These are phyloP conservation scores for Elephas maximus DNA, from an alignment of 2,113 vertebrate species.

Conservation along the genomic window DNA sequence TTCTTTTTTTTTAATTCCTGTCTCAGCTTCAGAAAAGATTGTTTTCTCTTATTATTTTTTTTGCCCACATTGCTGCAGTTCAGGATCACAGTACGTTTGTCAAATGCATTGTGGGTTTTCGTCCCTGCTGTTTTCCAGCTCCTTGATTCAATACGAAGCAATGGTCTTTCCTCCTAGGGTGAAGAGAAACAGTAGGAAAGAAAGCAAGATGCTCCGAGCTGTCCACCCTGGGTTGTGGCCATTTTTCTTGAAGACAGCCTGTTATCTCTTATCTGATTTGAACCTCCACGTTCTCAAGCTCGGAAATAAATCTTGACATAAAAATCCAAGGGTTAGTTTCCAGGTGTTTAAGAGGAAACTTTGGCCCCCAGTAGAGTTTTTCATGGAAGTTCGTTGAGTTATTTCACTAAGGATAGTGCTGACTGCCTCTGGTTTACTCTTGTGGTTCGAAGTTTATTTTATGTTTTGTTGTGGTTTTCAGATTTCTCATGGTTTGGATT, in stretches of 20 bases:
- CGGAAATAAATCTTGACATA: conserved; percentile 63
- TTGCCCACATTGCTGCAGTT: background rate
- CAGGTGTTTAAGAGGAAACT: conserved; percentile 42
- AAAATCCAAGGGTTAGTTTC: conserved; percentile 46
- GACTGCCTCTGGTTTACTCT: conserved; percentile 59
- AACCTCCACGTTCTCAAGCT: conserved; percentile 38
- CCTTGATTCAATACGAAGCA: background rate
- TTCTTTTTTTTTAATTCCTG: background rate
- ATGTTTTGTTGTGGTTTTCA: conserved; percentile 81
- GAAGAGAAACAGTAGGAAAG: conserved; percentile 9
- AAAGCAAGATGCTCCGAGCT: background rate
- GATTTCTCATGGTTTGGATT: conserved; percentile 81
- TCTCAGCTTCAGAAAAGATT: conserved; percentile 47
- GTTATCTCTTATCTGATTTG: conserved; percentile 48
- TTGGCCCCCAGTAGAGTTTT: background rate
- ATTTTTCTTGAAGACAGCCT: background rate
- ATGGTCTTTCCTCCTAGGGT: background rate
- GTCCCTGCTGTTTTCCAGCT: background rate
- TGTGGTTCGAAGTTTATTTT: conserved; percentile 69
- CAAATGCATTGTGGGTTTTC: background rate
- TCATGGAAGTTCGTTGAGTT: background rate
- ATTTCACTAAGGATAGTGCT: conserved; percentile 37
- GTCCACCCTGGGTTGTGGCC: background rate
- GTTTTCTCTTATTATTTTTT: conserved; percentile 45
- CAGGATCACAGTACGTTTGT: background rate